These are phyloP conservation scores for Menidia beryllina DNA, from an alignment of 2,113 vertebrate species.

Conservation along the genomic window DNA sequence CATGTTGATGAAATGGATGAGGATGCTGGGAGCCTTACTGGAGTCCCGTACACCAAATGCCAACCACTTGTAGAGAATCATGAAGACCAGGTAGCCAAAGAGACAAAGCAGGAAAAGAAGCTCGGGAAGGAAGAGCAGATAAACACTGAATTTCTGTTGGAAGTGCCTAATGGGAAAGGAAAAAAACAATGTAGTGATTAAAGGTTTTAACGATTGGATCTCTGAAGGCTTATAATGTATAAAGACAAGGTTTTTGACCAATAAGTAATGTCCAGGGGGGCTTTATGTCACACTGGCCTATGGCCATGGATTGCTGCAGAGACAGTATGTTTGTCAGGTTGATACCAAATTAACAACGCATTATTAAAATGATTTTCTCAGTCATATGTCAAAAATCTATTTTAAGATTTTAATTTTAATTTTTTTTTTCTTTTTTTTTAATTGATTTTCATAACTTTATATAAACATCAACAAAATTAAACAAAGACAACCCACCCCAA, in stretches of 20 bases:
- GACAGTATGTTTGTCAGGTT: no score
- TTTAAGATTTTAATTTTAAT: no score
- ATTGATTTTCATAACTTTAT: no score
- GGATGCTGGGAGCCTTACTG: constrained; percentile 90
- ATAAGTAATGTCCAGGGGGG: not conserved
- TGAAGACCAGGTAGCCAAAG: constrained; percentile 95
- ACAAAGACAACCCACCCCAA: no score
- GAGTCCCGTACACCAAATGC: constrained; percentile 86
- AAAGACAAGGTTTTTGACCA: not conserved
- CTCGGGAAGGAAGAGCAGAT: constrained; percentile 92
- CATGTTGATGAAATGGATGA: constrained; percentile 98
- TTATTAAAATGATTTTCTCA: no score
- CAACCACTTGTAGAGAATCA: constrained; percentile 97
- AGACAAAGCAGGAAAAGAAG: constrained; percentile 94
- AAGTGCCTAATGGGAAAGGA: constrained; percentile 86
- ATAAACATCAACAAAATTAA: no score
- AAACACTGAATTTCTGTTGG: constrained; percentile 89
- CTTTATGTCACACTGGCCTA: not conserved
- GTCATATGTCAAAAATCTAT: no score
- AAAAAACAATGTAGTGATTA: constrained; percentile 23
- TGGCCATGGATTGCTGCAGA: not conserved
- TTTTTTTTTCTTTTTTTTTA: no score
- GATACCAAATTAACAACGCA: not conserved
- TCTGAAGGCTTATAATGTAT: not conserved
- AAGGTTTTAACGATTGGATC: not conserved